These are phyloP conservation scores for Petroica traversi DNA, from an alignment of 2,113 vertebrate species.

Conservation along the genomic window DNA sequence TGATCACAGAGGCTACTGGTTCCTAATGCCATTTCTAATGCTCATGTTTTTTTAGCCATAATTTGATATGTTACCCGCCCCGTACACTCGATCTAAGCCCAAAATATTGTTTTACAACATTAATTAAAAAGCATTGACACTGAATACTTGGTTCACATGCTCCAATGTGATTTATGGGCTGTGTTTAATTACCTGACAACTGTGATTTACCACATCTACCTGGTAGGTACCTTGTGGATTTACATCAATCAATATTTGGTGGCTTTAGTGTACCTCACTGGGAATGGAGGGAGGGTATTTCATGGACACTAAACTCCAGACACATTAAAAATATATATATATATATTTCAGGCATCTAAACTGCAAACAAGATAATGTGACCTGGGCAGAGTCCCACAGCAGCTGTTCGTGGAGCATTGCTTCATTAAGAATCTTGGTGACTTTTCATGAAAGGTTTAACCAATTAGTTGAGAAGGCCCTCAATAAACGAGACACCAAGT, in stretches of 20 bases:
- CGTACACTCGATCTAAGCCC: background rate
- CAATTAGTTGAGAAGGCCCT: constrained; percentile 27
- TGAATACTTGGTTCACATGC: background rate
- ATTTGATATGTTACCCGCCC: background rate
- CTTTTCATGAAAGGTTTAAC: constrained; percentile 32
- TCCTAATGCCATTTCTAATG: background rate
- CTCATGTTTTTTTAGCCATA: constrained; percentile 17
- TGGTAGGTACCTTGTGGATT: background rate
- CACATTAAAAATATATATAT: background rate
- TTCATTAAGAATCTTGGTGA: constrained; percentile 6
- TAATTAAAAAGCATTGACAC: constrained; percentile 8
- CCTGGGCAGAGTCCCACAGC: constrained; percentile 23
- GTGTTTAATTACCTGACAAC: constrained; percentile 5
- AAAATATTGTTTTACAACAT: constrained; percentile 38
- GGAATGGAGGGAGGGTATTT: background rate
- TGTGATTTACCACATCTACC: constrained; percentile 35
- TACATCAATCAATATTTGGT: background rate
- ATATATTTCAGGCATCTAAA: constrained; percentile 31
- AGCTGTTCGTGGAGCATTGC: constrained; percentile 5
- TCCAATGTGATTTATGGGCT: background rate
- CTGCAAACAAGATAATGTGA: constrained; percentile 65
- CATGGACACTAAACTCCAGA: background rate
- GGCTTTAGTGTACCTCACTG: background rate
- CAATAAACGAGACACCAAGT: constrained; percentile 9
- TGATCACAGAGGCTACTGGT: background rate